Base-by-base conservation (phyloP, 2,888 invertebrate genomes). In the Digitonthophagus gazella region DNA sequence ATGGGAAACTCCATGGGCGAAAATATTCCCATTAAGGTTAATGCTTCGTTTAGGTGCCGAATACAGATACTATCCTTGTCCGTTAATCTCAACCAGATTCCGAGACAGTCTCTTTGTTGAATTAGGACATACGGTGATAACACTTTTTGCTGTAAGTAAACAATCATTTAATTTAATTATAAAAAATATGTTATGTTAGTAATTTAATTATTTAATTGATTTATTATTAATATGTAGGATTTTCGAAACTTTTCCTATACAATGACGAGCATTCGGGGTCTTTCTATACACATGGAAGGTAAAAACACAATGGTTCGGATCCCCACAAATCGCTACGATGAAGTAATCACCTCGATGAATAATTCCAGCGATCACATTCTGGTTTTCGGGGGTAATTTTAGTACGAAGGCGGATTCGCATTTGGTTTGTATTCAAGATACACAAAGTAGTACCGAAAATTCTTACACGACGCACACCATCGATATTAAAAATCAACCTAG, bases 41-140 rank as follows among this genome's bases (percentile, higher is more conserved):
- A 86, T 94, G 78, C 82, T 95, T 66, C 86, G 95, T 69, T 84
- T 95, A 28, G 95, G 95, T 1, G 93, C 93, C 2, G 93, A 94
- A 80, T 93, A 91, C 82, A 88, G 93, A 71, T 94, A 93, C 79
- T 95, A 95, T 82, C 95, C 95, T 0, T 92, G 92, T 78, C 93
- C 94, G 0, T 84, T 95, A 72, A 89, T 95, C 65, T 93, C 93
- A 15, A 88, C 91, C 15, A 85, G 93, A 18, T 87, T 90, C 77
- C 84, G 95, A 11, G 91, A 91, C 74, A 90, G 94, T 0, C 91
- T 94, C 3, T 95, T 91, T 80, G 91, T 89, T 22, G 94, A 95
- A 83, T 91, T 95, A 69, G 93, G 94, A 0, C 93, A 94, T 79
- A 95, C 95, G 6, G 93, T 95, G 71, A 93, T 95, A 82, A 94